Conservation (phyloP, 2,888 invertebrate genomes). For the Stomorhina lunata region DNA sequence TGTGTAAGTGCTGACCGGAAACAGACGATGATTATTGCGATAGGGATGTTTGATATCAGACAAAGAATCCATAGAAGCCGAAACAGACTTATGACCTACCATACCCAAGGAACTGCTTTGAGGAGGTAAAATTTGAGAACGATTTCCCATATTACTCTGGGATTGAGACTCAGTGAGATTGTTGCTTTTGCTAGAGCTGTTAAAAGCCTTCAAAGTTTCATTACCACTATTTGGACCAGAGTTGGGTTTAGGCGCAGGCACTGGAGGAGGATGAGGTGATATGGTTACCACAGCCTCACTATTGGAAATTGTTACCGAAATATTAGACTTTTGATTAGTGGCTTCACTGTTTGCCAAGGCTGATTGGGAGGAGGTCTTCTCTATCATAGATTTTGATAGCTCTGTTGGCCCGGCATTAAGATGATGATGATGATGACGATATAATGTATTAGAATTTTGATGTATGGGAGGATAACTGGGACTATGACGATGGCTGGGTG, state of each 20-base stretch:
- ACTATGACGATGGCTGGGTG: constrained; percentile 75
- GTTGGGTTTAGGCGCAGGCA: constrained; percentile 65
- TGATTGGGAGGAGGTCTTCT: constrained; percentile 46
- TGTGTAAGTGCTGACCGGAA: constrained; percentile 86
- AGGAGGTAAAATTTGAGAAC: constrained; percentile 57
- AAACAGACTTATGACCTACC: constrained; percentile 52
- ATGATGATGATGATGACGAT: constrained; percentile 70
- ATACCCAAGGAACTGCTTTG: constrained; percentile 54
- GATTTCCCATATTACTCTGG: constrained; percentile 66
- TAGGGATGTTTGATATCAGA: constrained; percentile 72
- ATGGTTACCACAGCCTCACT: constrained; percentile 73
- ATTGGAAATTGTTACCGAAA: constrained; percentile 76
- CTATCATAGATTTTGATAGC: constrained; percentile 22
- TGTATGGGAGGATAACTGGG: constrained; percentile 77
- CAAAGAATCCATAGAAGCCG: constrained; percentile 62
- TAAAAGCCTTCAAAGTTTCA: constrained; percentile 15
- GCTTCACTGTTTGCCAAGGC: constrained; percentile 51
- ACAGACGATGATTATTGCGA: constrained; percentile 82
- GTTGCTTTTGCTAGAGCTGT: too few relatives aligned
- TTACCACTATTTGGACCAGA: constrained; percentile 27
- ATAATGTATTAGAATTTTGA: constrained; percentile 70
- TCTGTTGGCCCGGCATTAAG: constrained; percentile 33
- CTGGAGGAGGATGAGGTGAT: constrained; percentile 69
- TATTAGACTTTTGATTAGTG: constrained; percentile 75
- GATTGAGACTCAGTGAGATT: constrained; percentile 65